Evolutionary conservation across 2,797 vertebrate genomes (phyloP).

Genomic region (Sciaenops ocellatus): DNA sequence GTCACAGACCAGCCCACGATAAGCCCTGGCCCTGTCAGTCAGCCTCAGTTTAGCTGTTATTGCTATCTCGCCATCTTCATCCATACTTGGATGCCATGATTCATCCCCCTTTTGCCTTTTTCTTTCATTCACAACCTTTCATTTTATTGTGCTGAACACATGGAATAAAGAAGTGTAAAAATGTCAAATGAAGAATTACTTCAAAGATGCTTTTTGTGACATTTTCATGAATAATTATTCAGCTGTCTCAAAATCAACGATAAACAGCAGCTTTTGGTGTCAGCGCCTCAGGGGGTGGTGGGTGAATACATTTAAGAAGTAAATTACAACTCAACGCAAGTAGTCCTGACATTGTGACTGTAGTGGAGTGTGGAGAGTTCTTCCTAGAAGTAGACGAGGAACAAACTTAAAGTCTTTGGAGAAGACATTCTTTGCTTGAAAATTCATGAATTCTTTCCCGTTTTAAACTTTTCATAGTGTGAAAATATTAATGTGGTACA

Average conservation of each 20-base stretch:
- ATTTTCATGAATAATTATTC: constrained; percentile 48
- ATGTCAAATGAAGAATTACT: constrained; percentile 40
- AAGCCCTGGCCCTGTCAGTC: constrained; percentile 52
- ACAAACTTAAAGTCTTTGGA: background rate
- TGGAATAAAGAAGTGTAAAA: constrained; percentile 15
- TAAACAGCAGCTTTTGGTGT: constrained; percentile 22
- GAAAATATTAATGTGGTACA: background rate
- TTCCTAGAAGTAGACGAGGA: background rate
- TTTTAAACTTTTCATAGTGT: background rate
- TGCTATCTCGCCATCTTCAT: constrained; percentile 46
- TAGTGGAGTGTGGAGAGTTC: background rate
- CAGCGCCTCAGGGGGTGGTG: constrained; percentile 10
- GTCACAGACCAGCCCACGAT: constrained; percentile 62
- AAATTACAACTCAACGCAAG: constrained; percentile 2
- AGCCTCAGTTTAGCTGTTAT: constrained; percentile 26
- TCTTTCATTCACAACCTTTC: constrained; percentile 18
- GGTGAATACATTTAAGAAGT: constrained; percentile 9
- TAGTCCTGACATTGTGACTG: background rate
- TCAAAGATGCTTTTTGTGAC: constrained; percentile 36
- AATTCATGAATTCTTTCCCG: background rate
- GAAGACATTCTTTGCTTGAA: background rate
- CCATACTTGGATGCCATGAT: constrained; percentile 35
- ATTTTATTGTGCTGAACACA: constrained; percentile 25
- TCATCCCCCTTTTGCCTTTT: constrained; percentile 27
- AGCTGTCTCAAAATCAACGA: constrained; percentile 31